Conservation (phyloP, 2,797 vertebrate species). For the Remorina albescens region DNA sequence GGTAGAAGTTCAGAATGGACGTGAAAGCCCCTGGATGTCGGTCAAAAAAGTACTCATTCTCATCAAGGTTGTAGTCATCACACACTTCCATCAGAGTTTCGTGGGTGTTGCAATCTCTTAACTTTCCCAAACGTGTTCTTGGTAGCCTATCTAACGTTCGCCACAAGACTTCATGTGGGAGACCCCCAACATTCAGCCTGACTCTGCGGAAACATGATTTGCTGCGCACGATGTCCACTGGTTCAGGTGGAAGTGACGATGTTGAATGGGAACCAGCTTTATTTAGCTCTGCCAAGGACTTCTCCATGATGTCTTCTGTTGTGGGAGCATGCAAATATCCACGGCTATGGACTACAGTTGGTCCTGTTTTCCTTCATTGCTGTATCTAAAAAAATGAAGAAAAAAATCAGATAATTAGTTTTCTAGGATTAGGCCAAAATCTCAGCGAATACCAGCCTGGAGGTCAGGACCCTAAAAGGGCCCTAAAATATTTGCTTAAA, state of each 20-base stretch:
- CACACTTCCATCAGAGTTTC: constrained; percentile 96
- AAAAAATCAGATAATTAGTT: constrained; percentile 41
- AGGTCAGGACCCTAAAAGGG: neutral
- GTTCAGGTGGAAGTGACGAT: constrained; percentile 94
- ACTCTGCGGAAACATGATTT: constrained; percentile 96
- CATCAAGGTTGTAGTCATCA: constrained; percentile 97
- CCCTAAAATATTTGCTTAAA: neutral
- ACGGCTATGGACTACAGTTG: constrained; percentile 76
- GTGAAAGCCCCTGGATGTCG: constrained; percentile 98
- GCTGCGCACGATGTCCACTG: constrained; percentile 94
- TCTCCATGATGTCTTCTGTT: constrained; percentile 82
- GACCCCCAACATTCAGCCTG: constrained; percentile 95
- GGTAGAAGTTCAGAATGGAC: constrained; percentile 99
- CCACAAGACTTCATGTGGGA: constrained; percentile 98
- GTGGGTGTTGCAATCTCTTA: constrained; percentile 95
- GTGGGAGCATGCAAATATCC: constrained; percentile 66
- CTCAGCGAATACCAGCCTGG: neutral
- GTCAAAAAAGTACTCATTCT: constrained; percentile 99
- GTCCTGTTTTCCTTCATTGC: constrained; percentile 88
- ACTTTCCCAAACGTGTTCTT: constrained; percentile 94
- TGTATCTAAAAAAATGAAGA: constrained; percentile 76
- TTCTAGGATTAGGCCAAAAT: neutral
- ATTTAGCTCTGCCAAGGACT: constrained; percentile 92
- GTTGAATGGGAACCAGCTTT: constrained; percentile 94
- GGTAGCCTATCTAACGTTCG: constrained; percentile 97